These are phyloP conservation scores for Hyperopisus bebe DNA, from an alignment of 2,113 vertebrate species.

Conservation along the genomic window DNA sequence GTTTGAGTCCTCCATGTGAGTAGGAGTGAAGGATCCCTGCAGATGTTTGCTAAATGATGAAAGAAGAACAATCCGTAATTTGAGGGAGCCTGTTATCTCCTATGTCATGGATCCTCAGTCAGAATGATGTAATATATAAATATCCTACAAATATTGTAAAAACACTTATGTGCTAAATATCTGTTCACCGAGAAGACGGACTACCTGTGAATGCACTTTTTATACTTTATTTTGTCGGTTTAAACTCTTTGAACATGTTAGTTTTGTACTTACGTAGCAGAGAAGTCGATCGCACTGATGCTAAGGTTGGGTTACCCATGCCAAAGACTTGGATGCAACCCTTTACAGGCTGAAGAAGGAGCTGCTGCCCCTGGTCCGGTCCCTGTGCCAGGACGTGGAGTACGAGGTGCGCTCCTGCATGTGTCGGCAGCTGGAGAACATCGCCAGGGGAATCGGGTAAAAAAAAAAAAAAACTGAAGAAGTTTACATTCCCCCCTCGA, in stretches of 20 bases:
- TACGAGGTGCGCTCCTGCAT: constrained; percentile 87
- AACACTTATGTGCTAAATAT: neutral
- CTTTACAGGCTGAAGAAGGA: constrained; percentile 78
- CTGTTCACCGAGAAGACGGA: neutral
- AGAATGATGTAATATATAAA: neutral
- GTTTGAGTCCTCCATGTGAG: constrained; percentile 84
- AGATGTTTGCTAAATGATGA: neutral
- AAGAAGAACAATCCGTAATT: neutral
- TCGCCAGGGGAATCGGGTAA: constrained; percentile 84
- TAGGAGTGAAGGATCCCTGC: neutral
- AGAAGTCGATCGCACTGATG: neutral
- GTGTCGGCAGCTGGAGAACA: constrained; percentile 82
- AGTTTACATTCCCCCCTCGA: neutral
- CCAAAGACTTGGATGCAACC: neutral
- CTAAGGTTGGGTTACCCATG: neutral
- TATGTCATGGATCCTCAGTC: neutral
- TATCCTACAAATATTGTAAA: neutral
- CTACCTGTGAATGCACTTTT: neutral
- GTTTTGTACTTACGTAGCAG: neutral
- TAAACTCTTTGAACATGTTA: neutral
- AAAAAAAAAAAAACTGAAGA: constrained; percentile 52
- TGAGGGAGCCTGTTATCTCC: neutral
- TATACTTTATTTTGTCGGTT: neutral
- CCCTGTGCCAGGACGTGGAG: constrained; percentile 83
- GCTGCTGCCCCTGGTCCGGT: constrained; percentile 81